Conservation (phyloP, 2,888 invertebrate species). For the Pristionchus japonicus region DNA sequence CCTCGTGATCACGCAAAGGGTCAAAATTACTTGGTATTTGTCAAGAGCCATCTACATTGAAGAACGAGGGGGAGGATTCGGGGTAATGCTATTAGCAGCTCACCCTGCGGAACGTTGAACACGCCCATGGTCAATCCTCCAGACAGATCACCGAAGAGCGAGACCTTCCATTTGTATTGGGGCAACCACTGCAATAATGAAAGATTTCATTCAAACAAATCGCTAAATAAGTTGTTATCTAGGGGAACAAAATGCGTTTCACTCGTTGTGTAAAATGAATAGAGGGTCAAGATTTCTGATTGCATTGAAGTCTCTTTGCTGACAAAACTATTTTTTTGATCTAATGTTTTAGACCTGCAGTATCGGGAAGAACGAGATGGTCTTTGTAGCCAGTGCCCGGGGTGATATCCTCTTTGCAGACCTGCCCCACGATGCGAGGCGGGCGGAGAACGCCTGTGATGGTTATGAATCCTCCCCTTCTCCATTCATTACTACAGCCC, state of each 20-base stretch:
- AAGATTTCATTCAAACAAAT: too few species aligned
- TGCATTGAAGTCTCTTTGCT: too few species aligned
- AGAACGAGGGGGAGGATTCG: too few species aligned
- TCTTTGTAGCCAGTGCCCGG: neutral
- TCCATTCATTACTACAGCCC: neutral
- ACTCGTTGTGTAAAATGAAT: too few species aligned
- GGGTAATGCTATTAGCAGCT: neutral
- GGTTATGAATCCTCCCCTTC: neutral
- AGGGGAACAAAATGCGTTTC: neutral
- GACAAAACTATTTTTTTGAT: too few species aligned
- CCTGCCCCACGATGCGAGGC: neutral
- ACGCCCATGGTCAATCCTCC: constrained; percentile 74
- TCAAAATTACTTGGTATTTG: too few species aligned
- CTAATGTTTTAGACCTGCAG: constrained; percentile 36
- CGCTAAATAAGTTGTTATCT: neutral
- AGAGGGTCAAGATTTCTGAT: too few species aligned
- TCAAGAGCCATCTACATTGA: too few species aligned
- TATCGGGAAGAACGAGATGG: constrained; percentile 32
- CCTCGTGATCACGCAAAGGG: too few species aligned
- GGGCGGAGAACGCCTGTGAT: neutral
- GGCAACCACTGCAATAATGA: constrained; percentile 66
- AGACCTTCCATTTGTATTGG: constrained; percentile 69
- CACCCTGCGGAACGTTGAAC: constrained; percentile 71
- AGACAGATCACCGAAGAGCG: constrained; percentile 71
- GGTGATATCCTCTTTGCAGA: neutral